phyloP scores from a whole-genome alignment of 2,113 vertebrate genomes.

The Planiliza haematocheilus region DNA sequence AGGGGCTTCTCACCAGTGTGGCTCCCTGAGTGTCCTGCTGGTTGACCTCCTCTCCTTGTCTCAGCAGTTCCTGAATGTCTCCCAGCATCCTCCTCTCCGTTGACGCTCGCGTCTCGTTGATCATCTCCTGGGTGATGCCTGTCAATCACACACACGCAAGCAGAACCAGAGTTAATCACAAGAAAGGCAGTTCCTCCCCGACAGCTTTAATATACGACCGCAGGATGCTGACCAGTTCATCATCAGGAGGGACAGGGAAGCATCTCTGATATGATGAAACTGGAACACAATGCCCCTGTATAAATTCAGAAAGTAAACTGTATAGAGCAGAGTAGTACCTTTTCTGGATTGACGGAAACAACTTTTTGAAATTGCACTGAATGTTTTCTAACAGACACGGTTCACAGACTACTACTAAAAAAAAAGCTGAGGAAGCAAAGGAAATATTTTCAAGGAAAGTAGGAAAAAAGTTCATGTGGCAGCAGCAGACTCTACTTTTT shows the following conservation, averaged over 20 bases:
- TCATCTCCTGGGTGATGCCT: constrained; percentile 98
- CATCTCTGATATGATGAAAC: background rate
- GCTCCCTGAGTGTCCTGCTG: constrained; percentile 92
- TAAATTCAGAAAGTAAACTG: constrained; percentile 1
- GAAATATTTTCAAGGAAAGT: background rate
- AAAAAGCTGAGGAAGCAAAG: background rate
- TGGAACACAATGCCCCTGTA: background rate
- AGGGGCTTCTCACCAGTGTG: constrained; percentile 86
- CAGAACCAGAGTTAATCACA: constrained; percentile 7
- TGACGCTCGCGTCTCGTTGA: constrained; percentile 94
- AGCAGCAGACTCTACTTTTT: background rate
- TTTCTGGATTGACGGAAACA: constrained; percentile 1
- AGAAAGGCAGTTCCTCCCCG: background rate
- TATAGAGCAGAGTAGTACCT: background rate
- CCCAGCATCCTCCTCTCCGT: constrained; percentile 92
- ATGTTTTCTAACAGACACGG: background rate
- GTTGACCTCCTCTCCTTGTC: constrained; percentile 89
- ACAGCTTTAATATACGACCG: background rate
- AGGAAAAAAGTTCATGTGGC: too few species aligned
- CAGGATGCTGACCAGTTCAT: constrained; percentile 4
- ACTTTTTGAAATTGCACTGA: background rate
- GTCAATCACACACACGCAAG: constrained; percentile 54
- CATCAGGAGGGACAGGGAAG: background rate
- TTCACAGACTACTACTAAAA: background rate
- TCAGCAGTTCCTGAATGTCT: constrained; percentile 91